Base-by-base conservation (phyloP, 2,888 invertebrate species). In the Thereva unica region DNA sequence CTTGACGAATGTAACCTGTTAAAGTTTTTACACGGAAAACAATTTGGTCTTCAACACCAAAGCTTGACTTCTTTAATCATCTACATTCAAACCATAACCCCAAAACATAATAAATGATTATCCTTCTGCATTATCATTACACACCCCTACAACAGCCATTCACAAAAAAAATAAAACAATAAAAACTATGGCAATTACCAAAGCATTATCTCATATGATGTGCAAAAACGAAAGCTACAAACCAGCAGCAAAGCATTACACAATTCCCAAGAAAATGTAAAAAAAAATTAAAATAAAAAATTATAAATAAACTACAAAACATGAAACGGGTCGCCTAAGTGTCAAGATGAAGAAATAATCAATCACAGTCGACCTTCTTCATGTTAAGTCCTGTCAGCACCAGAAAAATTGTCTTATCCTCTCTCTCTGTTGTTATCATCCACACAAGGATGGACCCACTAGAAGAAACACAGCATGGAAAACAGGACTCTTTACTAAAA, bases 361-460 rank as follows among this genome's bases (percentile, higher is more conserved):
- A 56, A 56, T 56, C 56, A 23, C 42, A 38, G 56, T 56, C 56
- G 44, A 56, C 56, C 34, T 41, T 44, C 44, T 56, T 35, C 23
- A 44, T 23, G 23, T 23, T 23, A 23, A 44, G 44, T 56, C 56
- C 42, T 44, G 56, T 56, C 56, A 56, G 44, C 44, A 41, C 35
- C 56, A 44, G 45, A 34, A 35, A 56, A 56, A 45, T 56, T 41
- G 42, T 56, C 56, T 56, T 56, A 56, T 44, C 44, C 44, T 41
- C 44, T 7, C 44, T 3, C 23, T 34, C 34, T 4, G 52, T 9
- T 56, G 55, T 34, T 42, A 23, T 34, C 5, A 10, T 23, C 34
- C 52, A 9, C 12, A 47, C n/a, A 47, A 23, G 12, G 12, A 23
- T 41, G 23, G 44, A 34, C 23, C 1, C 23, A 5, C 7, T 41